These are phyloP conservation scores for Chirona hameri DNA, from an alignment of 2,888 invertebrate species.

Conservation along the genomic window DNA sequence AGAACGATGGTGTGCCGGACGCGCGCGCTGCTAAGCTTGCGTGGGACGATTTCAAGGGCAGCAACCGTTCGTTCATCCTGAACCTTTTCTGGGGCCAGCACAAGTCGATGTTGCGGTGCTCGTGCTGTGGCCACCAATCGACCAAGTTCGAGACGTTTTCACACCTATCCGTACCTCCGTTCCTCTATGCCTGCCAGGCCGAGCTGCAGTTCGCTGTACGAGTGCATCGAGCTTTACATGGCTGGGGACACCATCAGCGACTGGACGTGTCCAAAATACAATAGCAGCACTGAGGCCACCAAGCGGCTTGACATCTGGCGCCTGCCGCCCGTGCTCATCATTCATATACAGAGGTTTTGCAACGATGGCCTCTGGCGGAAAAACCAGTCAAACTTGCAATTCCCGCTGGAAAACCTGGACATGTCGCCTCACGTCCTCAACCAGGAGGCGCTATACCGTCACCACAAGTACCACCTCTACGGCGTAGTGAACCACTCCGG, in stretches of 20 bases:
- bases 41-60: constrained; percentile 67
- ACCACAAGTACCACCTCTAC: constrained; percentile 63
- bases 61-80: constrained; percentile 67
- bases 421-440: constrained; percentile 45
- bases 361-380: constrained; percentile 54
- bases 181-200: not conserved
- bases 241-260: constrained; percentile 75
- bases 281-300: constrained; percentile 68
- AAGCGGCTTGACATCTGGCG: constrained; percentile 82
- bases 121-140: constrained; percentile 67
- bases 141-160: constrained; percentile 83
- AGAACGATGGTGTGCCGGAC: constrained; percentile 44
- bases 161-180: constrained; percentile 78
- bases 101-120: constrained; percentile 73
- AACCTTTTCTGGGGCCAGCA: constrained; percentile 82
- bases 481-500: constrained; percentile 90
- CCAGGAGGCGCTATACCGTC: not conserved
- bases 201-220: constrained; percentile 63
- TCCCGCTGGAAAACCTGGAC: constrained; percentile 55
- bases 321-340: constrained; percentile 74
- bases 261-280: constrained; percentile 82
- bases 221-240: constrained; percentile 73
- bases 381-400: constrained; percentile 58
- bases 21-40: constrained; percentile 53
- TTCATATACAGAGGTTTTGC: constrained; percentile 74